Base-by-base conservation (phyloP, 2,888 invertebrate genomes). In the Plebejus melissa region DNA sequence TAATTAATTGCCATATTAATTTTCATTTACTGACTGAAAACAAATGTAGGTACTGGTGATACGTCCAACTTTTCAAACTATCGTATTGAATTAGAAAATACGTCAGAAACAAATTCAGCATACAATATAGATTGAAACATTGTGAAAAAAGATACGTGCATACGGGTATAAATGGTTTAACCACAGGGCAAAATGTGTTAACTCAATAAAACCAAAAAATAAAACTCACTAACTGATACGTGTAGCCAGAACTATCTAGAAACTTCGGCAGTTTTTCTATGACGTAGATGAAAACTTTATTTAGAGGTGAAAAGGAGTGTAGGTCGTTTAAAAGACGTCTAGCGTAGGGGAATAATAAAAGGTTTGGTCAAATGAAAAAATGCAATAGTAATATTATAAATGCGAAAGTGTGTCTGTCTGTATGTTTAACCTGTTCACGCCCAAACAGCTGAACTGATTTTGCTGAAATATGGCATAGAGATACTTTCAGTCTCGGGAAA, bases 121-220 rank as follows among this genome's bases (percentile, higher is more conserved):
- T 58, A 58, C 22, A 60, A n/a, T 58, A 22, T 22, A 58, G 58
- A 16, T 3, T 22, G 9, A 60, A 60, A 60, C 9, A 60, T 11
- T 2, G n/a, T n/a, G 16, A 58, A 58, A 22, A 60, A 7, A n/a
- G 58, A 28, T 60, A 11, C 58, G 9, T 0, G 11, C 60, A 65
- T 65, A 65, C 65, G 7, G 11, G 65, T 65, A 32, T 28, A 28
- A 60, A 65, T 13, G 65, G 65, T 36, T 65, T 36, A 65, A 36
- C 65, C 65, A 60, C 60, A 60, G 28, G 60, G 65, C 5, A 32
- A 65, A 65, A 65, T 36, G 32, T 65, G 65, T 32, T 13, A 65
- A 65, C 32, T 65, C 32, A 65, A 65, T 65, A 65, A 65, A 65
- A 13, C 65, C 65, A 32, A 16, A 65, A 60, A 65, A 65, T 65